Percentiles rank a stretch among this genome's conserved stretches.
Evolutionary conservation across 2,113 vertebrate genomes (phyloP).

Genomic region (Atlantisia rogersi): DNA sequence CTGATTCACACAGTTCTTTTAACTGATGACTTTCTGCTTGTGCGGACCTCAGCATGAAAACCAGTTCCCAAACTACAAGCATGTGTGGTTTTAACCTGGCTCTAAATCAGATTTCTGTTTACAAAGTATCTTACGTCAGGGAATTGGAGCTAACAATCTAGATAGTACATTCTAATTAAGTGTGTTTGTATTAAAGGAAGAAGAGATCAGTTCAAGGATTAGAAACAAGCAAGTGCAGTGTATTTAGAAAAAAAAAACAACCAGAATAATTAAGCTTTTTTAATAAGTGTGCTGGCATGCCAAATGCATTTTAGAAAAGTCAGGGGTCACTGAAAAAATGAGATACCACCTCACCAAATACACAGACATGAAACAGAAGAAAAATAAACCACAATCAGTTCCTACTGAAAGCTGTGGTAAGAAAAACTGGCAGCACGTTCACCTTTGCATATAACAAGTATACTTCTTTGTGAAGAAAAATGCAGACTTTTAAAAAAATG

Average conservation of each 20-base stretch:
- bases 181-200: slow-evolving; percentile 24
- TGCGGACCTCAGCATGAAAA: slow-evolving; percentile 14
- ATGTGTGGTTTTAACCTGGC: background rate
- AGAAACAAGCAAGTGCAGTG: background rate
- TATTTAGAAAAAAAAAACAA: background rate
- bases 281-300: background rate
- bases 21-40: background rate
- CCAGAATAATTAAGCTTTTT: background rate
- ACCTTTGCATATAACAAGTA: background rate
- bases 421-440: background rate
- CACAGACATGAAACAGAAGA: background rate
- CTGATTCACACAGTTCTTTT: background rate
- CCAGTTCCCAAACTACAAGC: background rate
- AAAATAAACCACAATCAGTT: background rate
- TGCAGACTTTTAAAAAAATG: background rate
- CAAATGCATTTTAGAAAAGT: background rate
- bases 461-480: background rate
- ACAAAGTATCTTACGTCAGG: background rate
- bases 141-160: slow-evolving; percentile 28
- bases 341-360: background rate
- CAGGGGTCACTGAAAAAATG: background rate
- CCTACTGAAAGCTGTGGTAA: background rate
- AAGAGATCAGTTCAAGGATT: slow-evolving; percentile 10
- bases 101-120: slow-evolving; percentile 34
- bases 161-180: slow-evolving; percentile 37